These are phyloP conservation scores for Lithobius niger DNA, from an alignment of 1,140 invertebrate genomes.

Conservation along the genomic window DNA sequence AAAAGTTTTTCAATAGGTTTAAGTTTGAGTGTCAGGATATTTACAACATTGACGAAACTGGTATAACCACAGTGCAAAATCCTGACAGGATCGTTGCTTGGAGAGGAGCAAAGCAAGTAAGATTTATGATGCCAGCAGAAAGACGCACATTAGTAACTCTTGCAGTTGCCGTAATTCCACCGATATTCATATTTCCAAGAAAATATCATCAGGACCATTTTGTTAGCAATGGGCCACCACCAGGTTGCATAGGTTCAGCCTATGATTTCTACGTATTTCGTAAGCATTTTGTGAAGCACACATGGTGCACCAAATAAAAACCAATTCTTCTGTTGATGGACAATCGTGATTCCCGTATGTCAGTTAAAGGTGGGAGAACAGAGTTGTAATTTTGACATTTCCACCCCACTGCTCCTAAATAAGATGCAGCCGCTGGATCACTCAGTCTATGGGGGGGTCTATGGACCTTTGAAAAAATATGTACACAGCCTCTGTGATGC, in stretches of 20 bases:
- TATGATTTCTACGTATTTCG: slow-evolving; percentile 18
- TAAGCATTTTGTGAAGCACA: slow-evolving; percentile 29
- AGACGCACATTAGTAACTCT: slow-evolving; percentile 16
- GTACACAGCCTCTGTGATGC: slow-evolving; percentile 41
- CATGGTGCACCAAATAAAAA: slow-evolving; percentile 17
- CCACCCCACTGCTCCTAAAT: slow-evolving; percentile 19
- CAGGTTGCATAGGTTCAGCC: slow-evolving; percentile 18
- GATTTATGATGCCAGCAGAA: slow-evolving; percentile 30
- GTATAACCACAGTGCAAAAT: slow-evolving; percentile 33
- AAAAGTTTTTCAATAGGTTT: neutral
- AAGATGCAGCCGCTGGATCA: slow-evolving; percentile 33
- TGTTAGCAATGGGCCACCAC: slow-evolving; percentile 14
- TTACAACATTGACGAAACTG: slow-evolving; percentile 27
- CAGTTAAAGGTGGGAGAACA: slow-evolving; percentile 20
- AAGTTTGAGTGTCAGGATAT: slow-evolving; percentile 9
- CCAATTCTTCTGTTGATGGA: slow-evolving; percentile 27
- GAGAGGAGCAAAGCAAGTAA: slow-evolving; percentile 27
- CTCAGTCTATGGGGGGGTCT: too few relatives aligned
- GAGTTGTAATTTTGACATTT: slow-evolving; percentile 24
- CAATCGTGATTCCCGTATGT: slow-evolving; percentile 29
- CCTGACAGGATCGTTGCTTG: slow-evolving; percentile 11
- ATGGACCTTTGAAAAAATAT: slow-evolving; percentile 31
- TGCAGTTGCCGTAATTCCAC: slow-evolving; percentile 8
- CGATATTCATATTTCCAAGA: slow-evolving; percentile 10
- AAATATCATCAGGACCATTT: slow-evolving; percentile 5